Evolutionary conservation across 1,140 invertebrate genomes (phyloP).

Genomic region (Triops cancriformis): DNA sequence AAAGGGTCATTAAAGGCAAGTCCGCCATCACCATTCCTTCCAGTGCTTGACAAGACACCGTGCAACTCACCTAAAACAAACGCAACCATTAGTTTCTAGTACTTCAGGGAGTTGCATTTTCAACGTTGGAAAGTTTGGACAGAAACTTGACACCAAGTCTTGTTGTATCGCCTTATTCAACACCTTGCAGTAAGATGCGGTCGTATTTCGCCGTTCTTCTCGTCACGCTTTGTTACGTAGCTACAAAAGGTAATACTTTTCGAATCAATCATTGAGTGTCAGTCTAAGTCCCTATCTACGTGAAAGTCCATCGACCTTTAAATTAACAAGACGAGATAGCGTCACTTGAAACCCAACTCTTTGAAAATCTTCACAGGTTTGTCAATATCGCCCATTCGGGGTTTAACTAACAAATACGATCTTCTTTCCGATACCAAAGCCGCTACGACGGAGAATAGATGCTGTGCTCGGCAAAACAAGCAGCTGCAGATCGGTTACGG

Average conservation of each 20-base stretch:
- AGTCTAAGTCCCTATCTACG: too few species aligned
- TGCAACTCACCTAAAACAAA: conserved; percentile 2
- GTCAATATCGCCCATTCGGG: background rate
- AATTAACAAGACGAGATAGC: background rate
- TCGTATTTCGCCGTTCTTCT: background rate
- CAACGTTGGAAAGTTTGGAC: background rate
- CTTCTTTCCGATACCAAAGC: background rate
- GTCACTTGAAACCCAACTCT: background rate
- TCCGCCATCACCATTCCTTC: background rate
- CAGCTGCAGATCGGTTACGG: conserved; percentile 1
- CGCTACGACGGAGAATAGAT: background rate
- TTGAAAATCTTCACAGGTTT: background rate
- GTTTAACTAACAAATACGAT: background rate
- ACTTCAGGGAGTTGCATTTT: background rate
- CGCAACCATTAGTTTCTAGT: background rate
- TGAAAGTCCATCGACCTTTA: too few species aligned
- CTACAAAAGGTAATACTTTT: background rate
- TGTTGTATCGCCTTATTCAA: background rate
- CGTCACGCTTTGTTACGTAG: background rate
- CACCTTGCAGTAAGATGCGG: background rate
- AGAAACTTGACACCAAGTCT: background rate
- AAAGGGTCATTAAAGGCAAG: conserved; percentile 13
- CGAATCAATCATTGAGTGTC: too few species aligned
- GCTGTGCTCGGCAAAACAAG: background rate
- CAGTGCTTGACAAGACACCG: conserved; percentile 5